A percentile compares a stretch with the other conserved stretches of the same genome.
phyloP scores from a whole-genome alignment of 2,888 invertebrate species.

The Scaptomyza parva region DNA sequence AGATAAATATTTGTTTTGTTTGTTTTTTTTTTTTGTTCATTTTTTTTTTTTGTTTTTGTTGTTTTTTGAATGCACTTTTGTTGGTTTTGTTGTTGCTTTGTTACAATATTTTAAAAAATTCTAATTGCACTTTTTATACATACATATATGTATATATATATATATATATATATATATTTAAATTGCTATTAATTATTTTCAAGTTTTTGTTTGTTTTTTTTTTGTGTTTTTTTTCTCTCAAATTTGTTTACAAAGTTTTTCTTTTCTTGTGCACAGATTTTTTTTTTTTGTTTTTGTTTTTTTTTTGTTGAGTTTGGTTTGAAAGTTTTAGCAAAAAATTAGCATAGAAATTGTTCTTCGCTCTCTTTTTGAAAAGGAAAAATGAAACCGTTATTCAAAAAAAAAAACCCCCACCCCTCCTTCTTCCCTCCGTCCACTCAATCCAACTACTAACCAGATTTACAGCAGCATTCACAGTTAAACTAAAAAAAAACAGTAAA shows the following conservation, averaged over 20 bases:
- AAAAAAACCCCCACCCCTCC: too few relatives aligned
- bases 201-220: neutral
- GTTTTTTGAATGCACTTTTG: conserved; percentile 71
- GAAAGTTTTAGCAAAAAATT: neutral
- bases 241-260: neutral
- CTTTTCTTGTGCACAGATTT: neutral
- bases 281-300: neutral
- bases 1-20: conserved; percentile 56
- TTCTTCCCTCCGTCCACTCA: neutral
- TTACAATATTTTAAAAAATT: conserved; percentile 72
- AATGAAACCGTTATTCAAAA: neutral
- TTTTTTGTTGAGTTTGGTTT: neutral
- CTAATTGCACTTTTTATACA: conserved; percentile 73
- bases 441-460: neutral
- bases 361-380: neutral
- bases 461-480: neutral
- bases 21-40: conserved; percentile 46
- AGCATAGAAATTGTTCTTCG: neutral
- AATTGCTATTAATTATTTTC: conserved; percentile 52
- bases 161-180: conserved; percentile 52
- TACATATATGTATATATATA: conserved; percentile 19
- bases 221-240: too few relatives aligned
- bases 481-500: neutral
- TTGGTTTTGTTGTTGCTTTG: conserved; percentile 64
- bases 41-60: conserved; percentile 34